Base-by-base conservation (phyloP, 2,797 vertebrate species). In the Micrastur ruficollis region DNA sequence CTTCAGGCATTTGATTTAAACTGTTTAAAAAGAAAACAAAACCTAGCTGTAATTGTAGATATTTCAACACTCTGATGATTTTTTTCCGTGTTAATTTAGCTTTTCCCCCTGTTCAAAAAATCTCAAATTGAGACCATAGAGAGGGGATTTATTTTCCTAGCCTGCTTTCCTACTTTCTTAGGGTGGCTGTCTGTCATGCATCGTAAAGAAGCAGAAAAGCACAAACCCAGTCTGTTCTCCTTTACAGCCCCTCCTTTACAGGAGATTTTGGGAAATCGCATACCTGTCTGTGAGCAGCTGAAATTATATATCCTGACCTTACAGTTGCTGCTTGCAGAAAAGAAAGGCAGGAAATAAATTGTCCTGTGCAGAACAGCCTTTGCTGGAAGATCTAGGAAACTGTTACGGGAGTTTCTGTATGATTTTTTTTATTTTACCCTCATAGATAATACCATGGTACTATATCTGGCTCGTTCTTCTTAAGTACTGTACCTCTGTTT, bases 21-120 rank as follows among this genome's bases (percentile, higher is more conserved):
- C 81, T 87, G 63, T 95, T 95, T 75, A 36, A 89, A 94, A 91
- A 93, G 94, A 90, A 95, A 96, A 91, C 92, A 97, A 91, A 95
- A 50, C 90, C 59, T 9, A 56, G 46, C 91, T 61, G 85, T 84
- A 93, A 90, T 75, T 93, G 76, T 56, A 84, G 91, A 29, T 79
- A 82, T 92, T 97, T 97, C 82, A 94, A 67, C 87, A 86, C 44
- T 32, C 66, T 91, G 85, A 73, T 82, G 53, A 15, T 62, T 89
- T 94, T 82, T 94, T 91, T 75, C 76, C 9, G 6, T 73, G 91
- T 93, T 94, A 70, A 94, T 95, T 97, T 92, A 53, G 73, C 88
- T 93, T 90, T 84, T 84, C 50, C 50, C 50, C 50, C 20, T 1
- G 2, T 67, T 89, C 14, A 32, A 47, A 81, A 70, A 91, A 76